Conservation (phyloP, 1,140 invertebrate genomes). For the Dermatophagoides farinae region DNA sequence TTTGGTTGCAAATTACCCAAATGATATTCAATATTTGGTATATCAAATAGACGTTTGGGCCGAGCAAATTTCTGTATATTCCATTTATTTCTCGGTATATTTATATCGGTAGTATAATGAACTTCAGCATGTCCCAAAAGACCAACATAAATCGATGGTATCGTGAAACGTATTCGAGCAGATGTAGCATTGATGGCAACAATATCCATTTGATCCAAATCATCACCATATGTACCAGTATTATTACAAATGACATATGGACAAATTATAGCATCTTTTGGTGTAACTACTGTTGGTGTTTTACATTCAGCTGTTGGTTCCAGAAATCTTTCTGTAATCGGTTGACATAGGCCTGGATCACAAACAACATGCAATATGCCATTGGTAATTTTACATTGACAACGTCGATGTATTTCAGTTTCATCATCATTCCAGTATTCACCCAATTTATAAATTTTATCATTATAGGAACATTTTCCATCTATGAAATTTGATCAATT, state of each 20-base stretch:
- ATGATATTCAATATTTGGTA: conserved; percentile 58
- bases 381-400: conserved; percentile 16
- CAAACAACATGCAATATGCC: conserved; percentile 17
- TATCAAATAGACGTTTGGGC: conserved; percentile 57
- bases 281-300: conserved; percentile 17
- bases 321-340: conserved; percentile 17
- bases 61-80: conserved; percentile 59
- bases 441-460: conserved; percentile 14
- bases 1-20: conserved; percentile 48
- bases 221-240: conserved; percentile 18
- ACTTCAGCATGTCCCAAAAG: conserved; percentile 20
- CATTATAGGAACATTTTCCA: conserved; percentile 17
- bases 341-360: conserved; percentile 17
- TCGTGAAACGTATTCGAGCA: conserved; percentile 54
- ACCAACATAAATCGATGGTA: conserved; percentile 45
- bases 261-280: conserved; percentile 20
- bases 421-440: conserved; percentile 19
- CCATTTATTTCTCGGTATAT: conserved; percentile 32
- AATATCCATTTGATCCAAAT: conserved; percentile 27
- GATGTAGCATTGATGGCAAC: conserved; percentile 42
- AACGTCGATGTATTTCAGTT: conserved; percentile 3
- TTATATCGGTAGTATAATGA: conserved; percentile 20
- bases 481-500: background rate
- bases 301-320: conserved; percentile 19
- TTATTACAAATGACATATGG: conserved; percentile 23